Conservation (phyloP, 2,797 vertebrate genomes). For the Tokudaia tokunoshimensis region DNA sequence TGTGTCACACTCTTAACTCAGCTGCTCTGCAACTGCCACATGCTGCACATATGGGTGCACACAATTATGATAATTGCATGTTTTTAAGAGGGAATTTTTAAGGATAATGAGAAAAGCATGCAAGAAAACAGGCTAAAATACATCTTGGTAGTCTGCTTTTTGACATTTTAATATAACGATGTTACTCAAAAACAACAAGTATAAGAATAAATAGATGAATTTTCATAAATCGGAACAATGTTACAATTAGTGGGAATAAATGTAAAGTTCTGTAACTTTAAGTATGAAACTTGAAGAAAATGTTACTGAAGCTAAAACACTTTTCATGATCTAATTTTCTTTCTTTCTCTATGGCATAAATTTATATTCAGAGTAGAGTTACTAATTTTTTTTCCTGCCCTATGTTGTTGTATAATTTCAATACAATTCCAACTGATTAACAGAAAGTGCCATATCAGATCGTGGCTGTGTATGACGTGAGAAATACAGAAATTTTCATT, state of each 20-base stretch:
- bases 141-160: not conserved
- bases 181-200: not conserved
- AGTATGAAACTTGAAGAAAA: not conserved
- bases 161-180: slow-evolving; percentile 1
- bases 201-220: not conserved
- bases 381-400: not conserved
- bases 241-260: not conserved
- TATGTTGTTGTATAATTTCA: not conserved
- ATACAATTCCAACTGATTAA: not conserved
- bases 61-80: not conserved
- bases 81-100: slow-evolving; percentile 17
- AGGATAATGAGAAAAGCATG: slow-evolving; percentile 19
- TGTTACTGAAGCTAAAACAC: not conserved
- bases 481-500: not conserved
- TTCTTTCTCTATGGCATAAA: not conserved
- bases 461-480: not conserved
- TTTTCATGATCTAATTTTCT: not conserved
- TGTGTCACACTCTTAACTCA: not conserved
- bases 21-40: not conserved
- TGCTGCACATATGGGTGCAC: not conserved
- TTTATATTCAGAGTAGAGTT: not conserved
- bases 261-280: not conserved
- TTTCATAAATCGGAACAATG: slow-evolving; percentile 14
- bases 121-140: slow-evolving; percentile 34
- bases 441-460: not conserved